Evolutionary conservation across 2,113 vertebrate species (phyloP).

Genomic region (Amia ocellicauda): DNA sequence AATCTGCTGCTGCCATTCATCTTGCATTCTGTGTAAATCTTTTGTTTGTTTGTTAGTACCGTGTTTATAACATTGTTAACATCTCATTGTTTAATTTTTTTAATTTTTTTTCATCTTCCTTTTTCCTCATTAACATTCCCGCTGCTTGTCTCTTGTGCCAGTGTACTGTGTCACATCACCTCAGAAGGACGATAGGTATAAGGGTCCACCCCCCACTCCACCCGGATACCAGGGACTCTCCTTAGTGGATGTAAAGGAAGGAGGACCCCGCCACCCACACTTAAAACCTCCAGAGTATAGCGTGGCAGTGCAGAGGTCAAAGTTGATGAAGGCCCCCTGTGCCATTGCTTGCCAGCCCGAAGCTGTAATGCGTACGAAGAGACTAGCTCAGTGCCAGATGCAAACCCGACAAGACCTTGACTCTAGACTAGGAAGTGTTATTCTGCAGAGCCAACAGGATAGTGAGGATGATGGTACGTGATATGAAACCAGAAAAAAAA

Average conservation of each 20-base stretch:
- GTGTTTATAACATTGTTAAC: slow-evolving; percentile 65
- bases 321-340: slow-evolving; percentile 76
- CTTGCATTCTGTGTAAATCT: slow-evolving; percentile 52
- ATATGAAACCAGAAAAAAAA: slow-evolving; percentile 30
- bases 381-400: slow-evolving; percentile 56
- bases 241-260: slow-evolving; percentile 83
- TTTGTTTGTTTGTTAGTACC: slow-evolving; percentile 46
- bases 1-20: slow-evolving; percentile 56
- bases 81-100: slow-evolving; percentile 73
- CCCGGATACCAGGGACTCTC: slow-evolving; percentile 95
- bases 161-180: slow-evolving; percentile 97
- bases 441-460: slow-evolving; percentile 62
- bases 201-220: slow-evolving; percentile 93
- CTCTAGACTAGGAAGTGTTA: slow-evolving; percentile 52
- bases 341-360: slow-evolving; percentile 53
- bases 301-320: slow-evolving; percentile 95
- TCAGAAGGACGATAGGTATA: slow-evolving; percentile 92
- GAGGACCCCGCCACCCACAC: slow-evolving; percentile 73
- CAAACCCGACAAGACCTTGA: slow-evolving; percentile 50
- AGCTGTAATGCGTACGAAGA: slow-evolving; percentile 69
- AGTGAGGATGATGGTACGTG: slow-evolving; percentile 91
- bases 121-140: slow-evolving; percentile 72
- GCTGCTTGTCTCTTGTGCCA: slow-evolving; percentile 72
- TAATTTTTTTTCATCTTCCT: slow-evolving; percentile 54
- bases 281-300: slow-evolving; percentile 93